Evolutionary conservation across 2,113 vertebrate genomes (phyloP).

Genomic region (Ia io): DNA sequence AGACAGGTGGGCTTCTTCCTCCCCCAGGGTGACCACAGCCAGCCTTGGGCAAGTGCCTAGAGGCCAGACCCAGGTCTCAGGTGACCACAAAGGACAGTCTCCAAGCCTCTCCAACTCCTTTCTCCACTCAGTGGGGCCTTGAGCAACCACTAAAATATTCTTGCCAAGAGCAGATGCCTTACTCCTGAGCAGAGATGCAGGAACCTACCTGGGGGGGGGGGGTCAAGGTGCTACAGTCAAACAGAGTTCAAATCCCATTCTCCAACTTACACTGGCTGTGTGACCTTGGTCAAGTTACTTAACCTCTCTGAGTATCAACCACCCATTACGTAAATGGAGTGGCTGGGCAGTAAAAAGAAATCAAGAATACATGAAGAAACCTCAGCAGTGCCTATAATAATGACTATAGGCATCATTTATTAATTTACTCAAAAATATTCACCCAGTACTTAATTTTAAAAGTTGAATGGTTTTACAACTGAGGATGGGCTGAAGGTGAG

Average conservation of each 20-base stretch:
- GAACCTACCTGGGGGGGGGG: neutral
- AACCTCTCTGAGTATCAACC: neutral
- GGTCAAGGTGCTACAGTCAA: neutral
- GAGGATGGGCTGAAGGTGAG: neutral
- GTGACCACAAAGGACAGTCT: fast-evolving
- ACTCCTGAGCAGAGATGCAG: neutral
- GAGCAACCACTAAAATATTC: neutral
- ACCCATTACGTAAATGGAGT: neutral
- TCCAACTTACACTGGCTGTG: neutral
- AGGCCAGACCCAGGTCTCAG: neutral
- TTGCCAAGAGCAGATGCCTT: neutral
- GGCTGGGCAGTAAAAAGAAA: neutral
- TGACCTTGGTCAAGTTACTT: neutral
- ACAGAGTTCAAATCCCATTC: neutral
- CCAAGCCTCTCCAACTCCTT: neutral
- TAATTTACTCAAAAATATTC: neutral
- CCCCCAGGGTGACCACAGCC: neutral
- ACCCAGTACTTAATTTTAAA: neutral
- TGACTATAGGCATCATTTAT: neutral
- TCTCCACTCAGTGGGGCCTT: neutral
- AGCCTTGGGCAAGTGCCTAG: neutral
- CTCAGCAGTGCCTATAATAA: neutral
- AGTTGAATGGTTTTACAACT: neutral
- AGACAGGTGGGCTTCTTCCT: neutral
- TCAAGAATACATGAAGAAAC: neutral